These are phyloP conservation scores for Agrenia bidenticulata DNA, from an alignment of 2,888 invertebrate species.

Conservation along the genomic window DNA sequence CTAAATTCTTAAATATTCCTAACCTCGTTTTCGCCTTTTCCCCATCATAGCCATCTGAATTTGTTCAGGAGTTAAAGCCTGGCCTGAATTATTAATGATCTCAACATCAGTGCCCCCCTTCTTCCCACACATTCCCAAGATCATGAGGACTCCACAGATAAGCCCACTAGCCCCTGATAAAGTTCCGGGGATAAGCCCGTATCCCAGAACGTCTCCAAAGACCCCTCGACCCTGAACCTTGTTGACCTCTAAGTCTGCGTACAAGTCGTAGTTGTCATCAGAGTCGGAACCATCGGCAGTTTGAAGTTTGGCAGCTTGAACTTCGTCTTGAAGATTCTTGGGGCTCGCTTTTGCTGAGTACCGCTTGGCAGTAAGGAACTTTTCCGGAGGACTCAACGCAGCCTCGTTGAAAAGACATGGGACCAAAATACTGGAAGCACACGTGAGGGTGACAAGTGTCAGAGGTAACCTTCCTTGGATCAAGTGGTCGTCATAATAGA, in stretches of 20 bases:
- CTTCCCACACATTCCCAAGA: not conserved
- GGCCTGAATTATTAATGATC: too few relatives aligned
- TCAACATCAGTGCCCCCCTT: too few relatives aligned
- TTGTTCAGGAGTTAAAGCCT: too few relatives aligned
- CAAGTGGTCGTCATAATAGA: conserved; percentile 11
- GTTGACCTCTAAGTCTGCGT: conserved; percentile 5
- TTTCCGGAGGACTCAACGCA: not conserved
- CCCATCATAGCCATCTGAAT: not conserved
- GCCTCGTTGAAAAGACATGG: conserved; percentile 5
- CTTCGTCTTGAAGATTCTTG: not conserved
- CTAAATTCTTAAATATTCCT: not conserved
- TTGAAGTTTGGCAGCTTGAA: not conserved
- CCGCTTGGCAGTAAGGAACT: not conserved
- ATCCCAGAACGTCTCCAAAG: too few relatives aligned
- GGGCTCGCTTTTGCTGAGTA: not conserved
- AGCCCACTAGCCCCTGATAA: too few relatives aligned
- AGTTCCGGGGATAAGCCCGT: too few relatives aligned
- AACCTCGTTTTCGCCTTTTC: not conserved
- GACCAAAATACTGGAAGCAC: conserved; percentile 3
- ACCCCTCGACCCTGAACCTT: not conserved
- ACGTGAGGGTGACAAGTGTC: not conserved
- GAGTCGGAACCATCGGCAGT: not conserved
- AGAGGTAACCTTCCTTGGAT: not conserved
- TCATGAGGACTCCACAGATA: not conserved
- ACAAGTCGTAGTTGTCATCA: conserved; percentile 14